These are phyloP conservation scores for Drosophila ananassae DNA, from an alignment of 1,140 invertebrate species.

Conservation along the genomic window DNA sequence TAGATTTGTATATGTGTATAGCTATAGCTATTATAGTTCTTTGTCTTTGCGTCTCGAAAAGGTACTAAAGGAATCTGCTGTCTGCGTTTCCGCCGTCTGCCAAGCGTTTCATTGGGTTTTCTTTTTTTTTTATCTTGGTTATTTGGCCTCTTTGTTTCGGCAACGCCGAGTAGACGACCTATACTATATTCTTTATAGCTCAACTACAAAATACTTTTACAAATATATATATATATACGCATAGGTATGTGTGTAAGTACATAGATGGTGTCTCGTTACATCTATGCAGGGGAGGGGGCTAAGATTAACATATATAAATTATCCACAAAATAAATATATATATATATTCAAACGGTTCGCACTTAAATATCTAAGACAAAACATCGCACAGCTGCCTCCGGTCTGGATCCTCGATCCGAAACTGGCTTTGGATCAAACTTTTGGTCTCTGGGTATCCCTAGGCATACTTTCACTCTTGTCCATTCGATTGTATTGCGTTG, in stretches of 20 bases:
- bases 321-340: conserved; percentile 72
- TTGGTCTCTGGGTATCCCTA: conserved; percentile 8
- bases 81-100: conserved; percentile 15
- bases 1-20: conserved; percentile 24
- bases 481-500: conserved; percentile 76
- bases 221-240: conserved; percentile 51
- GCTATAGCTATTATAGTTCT: conserved; percentile 41
- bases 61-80: conserved; percentile 73
- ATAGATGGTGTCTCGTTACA: conserved; percentile 38
- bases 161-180: conserved; percentile 14
- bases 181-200: conserved; percentile 31
- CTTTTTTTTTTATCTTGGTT: conserved; percentile 13
- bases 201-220: conserved; percentile 66
- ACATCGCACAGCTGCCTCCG: conserved; percentile 32
- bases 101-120: conserved; percentile 22
- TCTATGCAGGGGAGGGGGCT: conserved; percentile 33
- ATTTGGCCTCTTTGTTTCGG: conserved; percentile 3
- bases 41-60: conserved; percentile 62
- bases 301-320: conserved; percentile 65
- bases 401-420: background rate
- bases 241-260: conserved; percentile 40
- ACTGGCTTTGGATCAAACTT: background rate
- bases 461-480: conserved; percentile 67
- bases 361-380: conserved; percentile 68
- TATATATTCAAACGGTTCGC: conserved; percentile 62